These are phyloP conservation scores for Pseudorhiza aurosa DNA, from an alignment of 30 jellyfish, hydroid and myxozoan species.

Conservation along the genomic window DNA sequence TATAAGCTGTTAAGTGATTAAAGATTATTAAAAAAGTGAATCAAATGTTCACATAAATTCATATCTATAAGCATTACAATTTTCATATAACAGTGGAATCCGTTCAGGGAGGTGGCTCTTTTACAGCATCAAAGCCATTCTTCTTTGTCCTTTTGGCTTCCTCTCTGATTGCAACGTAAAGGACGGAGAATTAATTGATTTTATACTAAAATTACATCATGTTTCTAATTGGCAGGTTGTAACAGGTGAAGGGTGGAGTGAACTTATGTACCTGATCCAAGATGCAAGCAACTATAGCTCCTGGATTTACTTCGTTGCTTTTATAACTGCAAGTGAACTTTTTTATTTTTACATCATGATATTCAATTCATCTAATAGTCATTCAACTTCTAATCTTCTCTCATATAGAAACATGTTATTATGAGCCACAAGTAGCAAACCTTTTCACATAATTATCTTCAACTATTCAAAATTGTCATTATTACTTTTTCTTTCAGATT, in stretches of 20 bases:
- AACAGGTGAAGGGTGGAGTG: conserved; percentile 98
- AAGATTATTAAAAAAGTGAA: too few species aligned
- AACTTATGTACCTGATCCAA: conserved; percentile 84
- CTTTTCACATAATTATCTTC: neutral
- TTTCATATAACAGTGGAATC: too few species aligned
- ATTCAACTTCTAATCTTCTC: neutral
- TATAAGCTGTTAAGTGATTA: too few species aligned
- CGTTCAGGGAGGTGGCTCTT: too few species aligned
- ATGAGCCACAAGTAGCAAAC: neutral
- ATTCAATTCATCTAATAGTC: neutral
- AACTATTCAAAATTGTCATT: neutral
- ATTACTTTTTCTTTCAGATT: conserved; percentile 54
- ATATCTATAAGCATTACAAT: too few species aligned
- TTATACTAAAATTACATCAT: too few species aligned
- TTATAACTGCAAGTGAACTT: conserved; percentile 67
- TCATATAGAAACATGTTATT: neutral
- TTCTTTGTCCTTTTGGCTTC: too few species aligned
- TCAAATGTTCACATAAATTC: too few species aligned
- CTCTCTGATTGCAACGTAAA: too few species aligned
- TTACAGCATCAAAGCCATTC: too few species aligned
- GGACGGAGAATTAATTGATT: too few species aligned
- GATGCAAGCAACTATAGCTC: conserved; percentile 74
- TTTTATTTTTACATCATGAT: neutral
- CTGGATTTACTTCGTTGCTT: conserved; percentile 86
- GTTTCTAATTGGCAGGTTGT: conserved; percentile 73